Conservation (phyloP, 2,888 invertebrate species). For the Drosophila histrio region DNA sequence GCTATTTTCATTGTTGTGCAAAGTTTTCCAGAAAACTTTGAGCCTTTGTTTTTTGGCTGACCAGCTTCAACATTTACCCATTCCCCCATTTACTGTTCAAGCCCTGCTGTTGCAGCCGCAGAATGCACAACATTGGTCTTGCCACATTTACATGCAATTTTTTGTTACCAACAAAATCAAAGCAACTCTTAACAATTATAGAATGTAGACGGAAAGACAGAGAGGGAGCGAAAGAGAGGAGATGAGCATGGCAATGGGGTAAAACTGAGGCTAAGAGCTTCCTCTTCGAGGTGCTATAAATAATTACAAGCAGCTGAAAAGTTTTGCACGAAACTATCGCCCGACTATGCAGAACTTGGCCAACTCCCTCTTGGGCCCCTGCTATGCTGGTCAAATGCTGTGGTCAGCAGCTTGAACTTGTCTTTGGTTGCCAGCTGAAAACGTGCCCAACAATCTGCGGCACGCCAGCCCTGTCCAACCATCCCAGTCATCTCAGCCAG, state of each 20-base stretch:
- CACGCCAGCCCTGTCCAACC: constrained; percentile 29
- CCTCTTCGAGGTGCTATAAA: constrained; percentile 67
- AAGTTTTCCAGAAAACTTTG: constrained; percentile 44
- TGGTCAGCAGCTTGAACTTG: constrained; percentile 48
- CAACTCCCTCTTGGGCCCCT: not conserved
- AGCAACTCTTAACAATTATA: constrained; percentile 49
- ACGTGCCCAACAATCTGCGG: constrained; percentile 53
- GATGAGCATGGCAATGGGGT: not conserved
- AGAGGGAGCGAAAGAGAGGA: not conserved
- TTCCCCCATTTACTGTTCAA: not conserved
- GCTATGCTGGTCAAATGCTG: constrained; percentile 46
- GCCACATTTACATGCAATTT: constrained; percentile 32
- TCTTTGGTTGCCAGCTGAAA: constrained; percentile 49
- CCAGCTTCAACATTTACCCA: constrained; percentile 23
- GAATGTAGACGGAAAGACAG: not conserved
- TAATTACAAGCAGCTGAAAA: constrained; percentile 71
- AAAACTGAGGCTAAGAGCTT: constrained; percentile 13
- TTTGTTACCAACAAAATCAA: constrained; percentile 34
- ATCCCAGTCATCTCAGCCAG: not conserved
- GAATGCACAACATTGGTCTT: constrained; percentile 35
- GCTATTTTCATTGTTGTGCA: constrained; percentile 35
- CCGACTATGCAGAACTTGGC: constrained; percentile 53
- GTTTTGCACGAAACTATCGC: constrained; percentile 54
- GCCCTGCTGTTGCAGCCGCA: not conserved
- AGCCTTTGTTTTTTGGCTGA: constrained; percentile 33